Conservation (phyloP, 2,113 vertebrate genomes). For the Podiceps cristatus region DNA sequence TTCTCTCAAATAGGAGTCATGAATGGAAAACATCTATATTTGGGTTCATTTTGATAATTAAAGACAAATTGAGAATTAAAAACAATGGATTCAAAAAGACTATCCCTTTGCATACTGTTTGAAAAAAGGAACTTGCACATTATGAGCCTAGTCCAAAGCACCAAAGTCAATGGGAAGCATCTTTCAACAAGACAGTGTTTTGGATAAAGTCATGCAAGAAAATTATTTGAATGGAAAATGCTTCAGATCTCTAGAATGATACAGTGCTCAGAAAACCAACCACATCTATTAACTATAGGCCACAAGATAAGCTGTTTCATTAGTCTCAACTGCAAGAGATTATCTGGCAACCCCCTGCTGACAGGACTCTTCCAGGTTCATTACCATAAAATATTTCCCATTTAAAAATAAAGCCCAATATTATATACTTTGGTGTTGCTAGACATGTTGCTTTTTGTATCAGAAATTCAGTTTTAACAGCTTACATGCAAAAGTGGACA, state of each 20-base stretch:
- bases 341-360: neutral
- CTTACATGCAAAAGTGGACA: neutral
- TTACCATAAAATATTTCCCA: neutral
- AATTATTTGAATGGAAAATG: neutral
- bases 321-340: slow-evolving; percentile 26
- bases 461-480: neutral
- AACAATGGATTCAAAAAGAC: neutral
- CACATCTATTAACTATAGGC: neutral
- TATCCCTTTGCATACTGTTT: neutral
- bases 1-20: neutral
- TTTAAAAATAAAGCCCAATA: neutral
- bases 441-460: neutral
- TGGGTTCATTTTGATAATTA: slow-evolving; percentile 47
- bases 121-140: neutral
- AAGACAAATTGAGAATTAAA: slow-evolving; percentile 54
- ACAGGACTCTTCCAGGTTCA: neutral
- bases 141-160: neutral
- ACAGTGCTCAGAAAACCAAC: neutral
- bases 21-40: slow-evolving; percentile 25
- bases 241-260: slow-evolving; percentile 7
- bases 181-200: neutral
- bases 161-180: neutral
- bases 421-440: neutral
- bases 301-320: slow-evolving; percentile 23
- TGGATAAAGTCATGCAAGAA: neutral